Base-by-base conservation (phyloP, 1,140 invertebrate genomes). In the Copidosoma floridanum region DNA sequence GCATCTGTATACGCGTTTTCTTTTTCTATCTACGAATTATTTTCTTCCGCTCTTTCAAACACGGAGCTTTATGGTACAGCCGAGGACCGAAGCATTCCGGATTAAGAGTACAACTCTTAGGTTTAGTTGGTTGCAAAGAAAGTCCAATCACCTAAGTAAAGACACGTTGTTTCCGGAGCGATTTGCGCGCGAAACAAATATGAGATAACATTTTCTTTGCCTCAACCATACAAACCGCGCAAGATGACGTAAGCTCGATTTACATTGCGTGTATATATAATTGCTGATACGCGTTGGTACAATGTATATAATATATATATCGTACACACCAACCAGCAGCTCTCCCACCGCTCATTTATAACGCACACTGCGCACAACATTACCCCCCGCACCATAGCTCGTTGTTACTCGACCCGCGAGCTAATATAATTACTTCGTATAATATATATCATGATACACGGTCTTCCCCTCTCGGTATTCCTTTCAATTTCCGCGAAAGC, bases 351-450 rank as follows among this genome's bases (percentile, higher is more conserved):
- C 18, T 41, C 44, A 32, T 58, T 43, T 37, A 43, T 51, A 7
- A 48, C 29, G 16, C n/a, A 35, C 55, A 48, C 44, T 35, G 47
- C 18, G 10, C 10, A 35, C 40, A n/a, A 41, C 24, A n/a, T n/a
- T n/a, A n/a, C n/a, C n/a, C n/a, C n/a, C n/a, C n/a, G n/a, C n/a
- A n/a, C n/a, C n/a, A n/a, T n/a, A n/a, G 20, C 6, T 52, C 14
- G 18, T 50, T 43, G 23, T 26, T 24, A 35, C 1, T 21, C 21
- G 44, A 24, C 8, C 2, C 48, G n/a, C 37, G 44, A 27, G 56
- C 29, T 37, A 41, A 47, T 32, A 58, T 51, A 51, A 57, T 57
- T 57, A 27, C 14, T n/a, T n/a, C n/a, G n/a, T n/a, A n/a, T n/a
- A n/a, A n/a, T n/a, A n/a, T n/a, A n/a, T n/a, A 37, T 38, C 27